phyloP scores from a whole-genome alignment of 2,113 vertebrate species.

The Atractosteus spatula region DNA sequence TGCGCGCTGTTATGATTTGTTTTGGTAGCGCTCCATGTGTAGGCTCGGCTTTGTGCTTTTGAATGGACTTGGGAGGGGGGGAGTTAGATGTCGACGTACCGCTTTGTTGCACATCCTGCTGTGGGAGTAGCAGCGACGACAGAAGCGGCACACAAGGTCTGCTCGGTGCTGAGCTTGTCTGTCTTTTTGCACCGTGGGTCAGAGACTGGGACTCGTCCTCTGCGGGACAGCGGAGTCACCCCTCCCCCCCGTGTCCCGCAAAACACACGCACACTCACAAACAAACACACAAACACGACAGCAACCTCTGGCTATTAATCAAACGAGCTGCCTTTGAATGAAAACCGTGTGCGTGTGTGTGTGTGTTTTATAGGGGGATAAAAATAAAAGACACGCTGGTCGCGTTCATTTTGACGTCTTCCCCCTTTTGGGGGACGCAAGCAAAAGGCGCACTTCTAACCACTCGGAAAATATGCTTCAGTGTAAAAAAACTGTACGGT shows the following conservation, averaged over 20 bases:
- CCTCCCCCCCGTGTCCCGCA: background rate
- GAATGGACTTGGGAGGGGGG: conserved; percentile 31
- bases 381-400: conserved; percentile 24
- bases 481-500: too few species aligned
- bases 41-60: conserved; percentile 49
- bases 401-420: conserved; percentile 59
- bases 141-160: too few species aligned
- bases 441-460: conserved; percentile 73
- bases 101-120: background rate
- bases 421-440: conserved; percentile 48
- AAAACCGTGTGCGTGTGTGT: conserved; percentile 14
- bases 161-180: background rate
- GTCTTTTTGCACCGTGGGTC: background rate
- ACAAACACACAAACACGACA: too few species aligned
- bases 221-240: background rate
- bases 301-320: conserved; percentile 29
- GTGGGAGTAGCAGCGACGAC: background rate
- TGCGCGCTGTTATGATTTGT: background rate
- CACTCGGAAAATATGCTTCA: conserved; percentile 38
- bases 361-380: too few species aligned
- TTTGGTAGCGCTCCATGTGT: background rate
- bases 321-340: background rate
- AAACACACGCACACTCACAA: background rate
- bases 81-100: too few species aligned
- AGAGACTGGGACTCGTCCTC: background rate